A percentile compares a stretch with the other conserved stretches of the same genome.
These are phyloP conservation scores for Neolamprologus toae DNA, from an alignment of 2,113 vertebrate species.

Conservation along the genomic window DNA sequence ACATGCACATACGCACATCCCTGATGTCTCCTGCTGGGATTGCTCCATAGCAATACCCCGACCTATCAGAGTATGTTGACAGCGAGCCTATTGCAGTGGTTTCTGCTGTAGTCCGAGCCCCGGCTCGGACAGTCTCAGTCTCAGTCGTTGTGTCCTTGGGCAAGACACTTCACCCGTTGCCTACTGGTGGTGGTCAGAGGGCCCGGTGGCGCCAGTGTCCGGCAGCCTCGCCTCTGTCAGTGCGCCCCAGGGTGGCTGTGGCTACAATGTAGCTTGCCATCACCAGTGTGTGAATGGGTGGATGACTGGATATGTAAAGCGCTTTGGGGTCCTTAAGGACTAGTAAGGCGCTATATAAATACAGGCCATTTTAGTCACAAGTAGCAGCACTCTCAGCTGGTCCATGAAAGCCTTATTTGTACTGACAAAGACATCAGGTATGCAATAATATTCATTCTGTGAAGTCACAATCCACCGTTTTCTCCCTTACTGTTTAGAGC, in stretches of 20 bases:
- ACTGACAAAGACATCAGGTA: background rate
- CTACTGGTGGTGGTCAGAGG: too few species aligned
- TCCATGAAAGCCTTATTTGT: background rate
- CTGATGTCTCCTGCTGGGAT: conserved; percentile 26
- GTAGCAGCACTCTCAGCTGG: background rate
- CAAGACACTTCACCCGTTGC: too few species aligned
- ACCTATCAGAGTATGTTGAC: conserved; percentile 10
- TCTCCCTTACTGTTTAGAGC: background rate
- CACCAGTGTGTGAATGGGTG: too few species aligned
- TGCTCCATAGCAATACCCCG: conserved; percentile 9
- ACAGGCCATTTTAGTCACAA: background rate
- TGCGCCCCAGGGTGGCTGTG: too few species aligned
- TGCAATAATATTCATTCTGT: background rate
- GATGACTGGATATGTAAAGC: too few species aligned
- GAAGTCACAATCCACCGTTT: background rate
- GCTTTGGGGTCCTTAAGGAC: too few species aligned
- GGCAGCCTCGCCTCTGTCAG: too few species aligned
- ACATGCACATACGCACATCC: background rate
- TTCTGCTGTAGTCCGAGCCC: background rate
- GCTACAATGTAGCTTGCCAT: too few species aligned
- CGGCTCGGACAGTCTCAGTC: too few species aligned
- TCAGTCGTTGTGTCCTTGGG: too few species aligned
- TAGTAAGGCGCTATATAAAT: too few species aligned
- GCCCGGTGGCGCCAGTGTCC: too few species aligned
- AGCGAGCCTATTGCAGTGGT: conserved; percentile 23